A percentile compares a stretch with the other conserved stretches of the same genome.
phyloP scores from a whole-genome alignment of 2,797 vertebrate species.

The Sebastes steindachneri region DNA sequence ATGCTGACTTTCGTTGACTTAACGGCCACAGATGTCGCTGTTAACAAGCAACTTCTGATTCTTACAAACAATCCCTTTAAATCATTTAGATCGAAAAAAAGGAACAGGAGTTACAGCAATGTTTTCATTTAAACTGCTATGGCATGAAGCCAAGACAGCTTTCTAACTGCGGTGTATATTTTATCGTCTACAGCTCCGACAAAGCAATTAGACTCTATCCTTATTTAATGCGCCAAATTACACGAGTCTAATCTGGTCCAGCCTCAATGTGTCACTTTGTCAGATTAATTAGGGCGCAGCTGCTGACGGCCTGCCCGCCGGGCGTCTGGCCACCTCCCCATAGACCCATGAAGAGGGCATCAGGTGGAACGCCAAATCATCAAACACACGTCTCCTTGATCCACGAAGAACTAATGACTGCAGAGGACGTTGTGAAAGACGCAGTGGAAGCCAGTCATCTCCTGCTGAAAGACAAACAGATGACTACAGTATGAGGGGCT shows the following conservation, averaged over 20 bases:
- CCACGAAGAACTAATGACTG: not conserved
- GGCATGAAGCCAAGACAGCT: not conserved
- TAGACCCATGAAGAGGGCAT: not conserved
- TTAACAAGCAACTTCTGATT: too few species aligned
- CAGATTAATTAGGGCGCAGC: constrained; percentile 39
- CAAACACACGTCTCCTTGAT: constrained; percentile 8
- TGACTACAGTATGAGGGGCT: not conserved
- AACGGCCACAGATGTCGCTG: too few species aligned
- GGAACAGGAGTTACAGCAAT: not conserved
- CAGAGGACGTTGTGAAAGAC: constrained; percentile 1
- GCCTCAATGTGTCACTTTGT: constrained; percentile 48
- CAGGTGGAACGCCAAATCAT: constrained; percentile 23
- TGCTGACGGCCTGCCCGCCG: constrained; percentile 19
- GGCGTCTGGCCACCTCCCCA: constrained; percentile 23
- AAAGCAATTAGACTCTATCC: constrained; percentile 14
- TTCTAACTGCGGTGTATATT: not conserved
- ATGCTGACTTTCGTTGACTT: too few species aligned
- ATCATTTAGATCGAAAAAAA: not conserved
- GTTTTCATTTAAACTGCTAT: not conserved
- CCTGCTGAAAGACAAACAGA: constrained; percentile 11
- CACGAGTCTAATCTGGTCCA: not conserved
- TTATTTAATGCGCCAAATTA: not conserved
- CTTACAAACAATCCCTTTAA: too few species aligned
- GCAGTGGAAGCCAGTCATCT: not conserved
- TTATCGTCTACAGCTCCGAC: not conserved